Evolutionary conservation across 1,140 invertebrate genomes (phyloP), one percentile per base, ranked within the genome.

Genomic region (Acromyrmex echinatior): DNA sequence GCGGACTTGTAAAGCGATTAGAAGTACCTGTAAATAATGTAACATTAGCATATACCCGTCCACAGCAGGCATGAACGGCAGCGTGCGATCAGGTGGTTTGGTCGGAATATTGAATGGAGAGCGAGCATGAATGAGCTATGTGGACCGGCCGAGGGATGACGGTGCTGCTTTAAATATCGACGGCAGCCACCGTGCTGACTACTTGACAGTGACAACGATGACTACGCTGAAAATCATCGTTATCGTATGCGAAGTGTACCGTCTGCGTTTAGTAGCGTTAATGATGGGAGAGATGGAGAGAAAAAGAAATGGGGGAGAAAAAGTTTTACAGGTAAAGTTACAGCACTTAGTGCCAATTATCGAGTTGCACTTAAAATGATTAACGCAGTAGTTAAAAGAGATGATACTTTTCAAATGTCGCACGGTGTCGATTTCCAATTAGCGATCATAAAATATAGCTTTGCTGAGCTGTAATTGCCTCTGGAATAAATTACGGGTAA

Each of bases 161-260:
- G 87, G 87, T 92, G 89, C 92, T 86, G 88, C 89, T 92, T 92
- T 90, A 92, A 92, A 91, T 90, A 91, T 92, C 78, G 80, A 90
- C 91, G 84, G 49, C 56, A 56, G 56, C 51, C 76, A 70, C 45
- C 66, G 56, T 63, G 78, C 71, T 58, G 58, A 81, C 62, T 80
- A 60, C 28, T 66, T 65, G 66, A 68, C 74, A 88, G 68, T 87
- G 84, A 92, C 86, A 89, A 87, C 87, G 77, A 79, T 89, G 88
- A 92, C 78, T 87, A 28, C 73, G 80, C 86, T 87, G 86, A 91
- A 92, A 87, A 60, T 82, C 81, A 79, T 56, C 82, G 65, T 76
- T 86, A 86, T 18, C 76, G 62, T 3, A 56, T 58, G 21, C 31
- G 31, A 63, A 58, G 35, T 68, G 51, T 25, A 86, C 58, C 82